These are phyloP conservation scores for Holocentrus rufus DNA, from an alignment of 2,797 vertebrate genomes.

Conservation along the genomic window DNA sequence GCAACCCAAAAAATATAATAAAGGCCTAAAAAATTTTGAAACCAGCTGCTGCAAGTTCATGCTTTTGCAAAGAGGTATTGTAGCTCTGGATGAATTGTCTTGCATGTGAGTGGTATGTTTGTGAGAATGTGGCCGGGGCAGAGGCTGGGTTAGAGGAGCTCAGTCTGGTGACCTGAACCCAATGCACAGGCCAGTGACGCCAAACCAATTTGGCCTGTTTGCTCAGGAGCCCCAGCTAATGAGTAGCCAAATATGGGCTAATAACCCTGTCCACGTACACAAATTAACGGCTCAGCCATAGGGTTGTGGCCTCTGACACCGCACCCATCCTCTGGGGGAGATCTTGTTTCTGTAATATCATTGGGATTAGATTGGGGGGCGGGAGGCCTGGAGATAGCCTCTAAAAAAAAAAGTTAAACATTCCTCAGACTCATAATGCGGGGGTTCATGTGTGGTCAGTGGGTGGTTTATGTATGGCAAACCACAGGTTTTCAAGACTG, in stretches of 20 bases:
- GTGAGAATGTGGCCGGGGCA: conserved; percentile 34
- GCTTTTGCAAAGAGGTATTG: not conserved
- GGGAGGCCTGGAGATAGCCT: not conserved
- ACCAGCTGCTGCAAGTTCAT: not conserved
- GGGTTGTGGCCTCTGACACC: conserved; percentile 47
- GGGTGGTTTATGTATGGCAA: not conserved
- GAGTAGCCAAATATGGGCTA: conserved; percentile 54
- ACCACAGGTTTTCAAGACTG: not conserved
- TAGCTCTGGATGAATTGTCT: conserved; percentile 18
- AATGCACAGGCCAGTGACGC: conserved; percentile 25
- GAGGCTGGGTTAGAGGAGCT: conserved; percentile 51
- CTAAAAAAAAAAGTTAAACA: conserved; percentile 23
- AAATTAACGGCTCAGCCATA: conserved; percentile 67
- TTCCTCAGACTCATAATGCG: conserved; percentile 15
- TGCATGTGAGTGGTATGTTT: conserved; percentile 38
- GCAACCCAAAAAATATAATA: not conserved
- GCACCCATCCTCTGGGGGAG: conserved; percentile 34
- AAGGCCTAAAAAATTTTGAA: not conserved
- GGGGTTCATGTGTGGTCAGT: conserved; percentile 1
- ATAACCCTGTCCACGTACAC: conserved; percentile 48
- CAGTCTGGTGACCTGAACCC: conserved; percentile 37
- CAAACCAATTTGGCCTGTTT: conserved; percentile 59
- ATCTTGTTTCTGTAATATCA: conserved; percentile 61
- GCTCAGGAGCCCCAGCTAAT: conserved; percentile 60
- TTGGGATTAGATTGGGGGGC: conserved; percentile 27